These are phyloP conservation scores for Papilio dardanus DNA, from an alignment of 1,140 invertebrate genomes.

Conservation along the genomic window DNA sequence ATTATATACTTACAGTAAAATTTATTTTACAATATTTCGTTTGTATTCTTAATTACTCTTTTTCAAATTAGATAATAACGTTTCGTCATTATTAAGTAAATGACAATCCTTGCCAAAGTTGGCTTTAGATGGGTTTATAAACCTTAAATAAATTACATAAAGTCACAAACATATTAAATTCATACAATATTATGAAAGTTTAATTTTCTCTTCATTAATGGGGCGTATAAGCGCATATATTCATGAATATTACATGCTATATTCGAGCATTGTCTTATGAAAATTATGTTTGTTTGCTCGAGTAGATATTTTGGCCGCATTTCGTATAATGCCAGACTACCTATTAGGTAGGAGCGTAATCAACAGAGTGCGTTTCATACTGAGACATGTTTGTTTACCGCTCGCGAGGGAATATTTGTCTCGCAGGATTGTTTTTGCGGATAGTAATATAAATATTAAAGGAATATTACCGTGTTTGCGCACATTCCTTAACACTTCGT, in stretches of 20 bases:
- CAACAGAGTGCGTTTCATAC: conserved; percentile 53
- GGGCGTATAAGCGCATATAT: conserved; percentile 15
- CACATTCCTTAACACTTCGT: conserved; percentile 69
- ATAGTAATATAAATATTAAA: conserved; percentile 76
- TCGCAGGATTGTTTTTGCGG: conserved; percentile 59
- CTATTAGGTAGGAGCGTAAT: conserved; percentile 47
- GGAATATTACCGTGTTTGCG: conserved; percentile 70
- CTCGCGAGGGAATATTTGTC: conserved; percentile 61
- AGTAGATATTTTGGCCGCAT: conserved; percentile 32
- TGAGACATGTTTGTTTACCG: conserved; percentile 53
- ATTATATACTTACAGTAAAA: no score
- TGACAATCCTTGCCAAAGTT: not conserved
- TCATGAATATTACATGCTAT: conserved; percentile 34
- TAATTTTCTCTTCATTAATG: conserved; percentile 17
- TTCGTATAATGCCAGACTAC: conserved; percentile 32
- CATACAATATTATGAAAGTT: conserved; percentile 29
- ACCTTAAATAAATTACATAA: not conserved
- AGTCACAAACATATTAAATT: conserved; percentile 24
- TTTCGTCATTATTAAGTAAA: not conserved
- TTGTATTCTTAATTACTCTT: not conserved
- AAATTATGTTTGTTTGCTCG: conserved; percentile 37
- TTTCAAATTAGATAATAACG: not conserved
- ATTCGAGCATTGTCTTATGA: conserved; percentile 30
- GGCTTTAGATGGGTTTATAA: not conserved
- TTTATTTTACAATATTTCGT: not conserved